These are phyloP conservation scores for Nysson spinosus DNA, from an alignment of 2,888 invertebrate genomes.

Conservation along the genomic window DNA sequence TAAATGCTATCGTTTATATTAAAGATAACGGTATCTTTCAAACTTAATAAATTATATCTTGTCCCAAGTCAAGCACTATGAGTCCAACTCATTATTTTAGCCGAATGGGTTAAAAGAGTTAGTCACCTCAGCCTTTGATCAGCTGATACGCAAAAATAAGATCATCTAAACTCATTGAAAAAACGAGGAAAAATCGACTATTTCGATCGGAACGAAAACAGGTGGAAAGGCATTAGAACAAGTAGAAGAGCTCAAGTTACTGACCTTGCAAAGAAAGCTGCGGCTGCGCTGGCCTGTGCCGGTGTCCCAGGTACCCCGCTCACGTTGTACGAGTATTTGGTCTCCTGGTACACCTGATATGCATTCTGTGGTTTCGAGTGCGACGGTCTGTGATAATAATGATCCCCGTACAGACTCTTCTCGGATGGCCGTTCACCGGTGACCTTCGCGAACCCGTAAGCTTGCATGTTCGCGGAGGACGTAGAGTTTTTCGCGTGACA, in stretches of 20 bases:
- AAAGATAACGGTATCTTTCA: too few relatives aligned
- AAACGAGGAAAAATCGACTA: constrained; percentile 10
- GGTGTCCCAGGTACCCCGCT: constrained; percentile 79
- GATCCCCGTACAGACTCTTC: constrained; percentile 66
- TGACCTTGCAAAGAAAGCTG: constrained; percentile 82
- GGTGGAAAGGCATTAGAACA: constrained; percentile 42
- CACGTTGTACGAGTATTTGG: constrained; percentile 80
- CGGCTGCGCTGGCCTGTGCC: constrained; percentile 80
- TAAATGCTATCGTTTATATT: too few relatives aligned
- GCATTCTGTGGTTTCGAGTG: constrained; percentile 67
- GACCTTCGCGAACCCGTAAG: constrained; percentile 60
- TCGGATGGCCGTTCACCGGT: constrained; percentile 54
- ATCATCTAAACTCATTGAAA: too few relatives aligned
- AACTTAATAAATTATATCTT: too few relatives aligned
- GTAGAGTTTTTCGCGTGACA: constrained; percentile 63
- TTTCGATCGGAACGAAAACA: constrained; percentile 37
- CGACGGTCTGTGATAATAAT: constrained; percentile 68
- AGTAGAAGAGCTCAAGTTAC: constrained; percentile 55
- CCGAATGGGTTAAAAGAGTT: too few relatives aligned
- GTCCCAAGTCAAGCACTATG: too few relatives aligned
- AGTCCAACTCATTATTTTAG: too few relatives aligned
- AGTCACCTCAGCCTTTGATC: too few relatives aligned
- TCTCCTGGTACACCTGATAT: constrained; percentile 76
- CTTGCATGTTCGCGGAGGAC: constrained; percentile 53
- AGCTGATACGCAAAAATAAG: too few relatives aligned